phyloP scores from a whole-genome alignment of 2,797 vertebrate genomes.

The Hippoglossus hippoglossus region DNA sequence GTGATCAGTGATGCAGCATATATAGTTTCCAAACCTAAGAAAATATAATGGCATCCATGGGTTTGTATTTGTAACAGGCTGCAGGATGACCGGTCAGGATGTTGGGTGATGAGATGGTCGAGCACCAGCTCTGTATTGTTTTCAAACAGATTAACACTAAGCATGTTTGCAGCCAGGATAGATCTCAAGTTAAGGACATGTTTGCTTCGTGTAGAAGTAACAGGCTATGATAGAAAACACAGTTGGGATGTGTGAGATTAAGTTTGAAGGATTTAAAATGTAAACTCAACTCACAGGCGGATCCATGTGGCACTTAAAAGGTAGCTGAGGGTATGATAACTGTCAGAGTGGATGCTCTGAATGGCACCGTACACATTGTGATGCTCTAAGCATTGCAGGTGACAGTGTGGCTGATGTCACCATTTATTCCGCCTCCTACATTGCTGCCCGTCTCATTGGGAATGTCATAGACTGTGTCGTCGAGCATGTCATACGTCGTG shows the following conservation, averaged over 20 bases:
- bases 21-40: slow-evolving; percentile 12
- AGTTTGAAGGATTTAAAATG: slow-evolving; percentile 27
- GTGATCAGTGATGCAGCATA: slow-evolving; percentile 71
- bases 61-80: slow-evolving; percentile 38
- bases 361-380: slow-evolving; percentile 43
- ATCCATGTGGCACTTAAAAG: slow-evolving; percentile 73
- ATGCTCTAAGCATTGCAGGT: slow-evolving; percentile 75
- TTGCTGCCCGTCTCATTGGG: slow-evolving; percentile 49
- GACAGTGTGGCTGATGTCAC: slow-evolving; percentile 71
- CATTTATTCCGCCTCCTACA: slow-evolving; percentile 67
- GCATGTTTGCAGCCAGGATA: slow-evolving; percentile 10
- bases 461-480: slow-evolving; percentile 64
- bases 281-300: slow-evolving; percentile 49
- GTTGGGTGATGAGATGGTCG: slow-evolving; percentile 24
- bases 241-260: slow-evolving; percentile 19
- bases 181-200: slow-evolving; percentile 37
- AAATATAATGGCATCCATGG: slow-evolving; percentile 4
- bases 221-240: slow-evolving; percentile 12
- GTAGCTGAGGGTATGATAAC: slow-evolving; percentile 7
- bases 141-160: neutral
- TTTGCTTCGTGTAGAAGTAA: slow-evolving; percentile 21
- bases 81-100: slow-evolving; percentile 29
- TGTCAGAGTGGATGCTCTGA: slow-evolving; percentile 23
- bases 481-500: slow-evolving; percentile 66
- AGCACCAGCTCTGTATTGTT: slow-evolving; percentile 12